Percentiles rank a stretch among this genome's conserved stretches.
Conservation (phyloP, 2,797 vertebrate species). For the Onychomys arenicola region DNA sequence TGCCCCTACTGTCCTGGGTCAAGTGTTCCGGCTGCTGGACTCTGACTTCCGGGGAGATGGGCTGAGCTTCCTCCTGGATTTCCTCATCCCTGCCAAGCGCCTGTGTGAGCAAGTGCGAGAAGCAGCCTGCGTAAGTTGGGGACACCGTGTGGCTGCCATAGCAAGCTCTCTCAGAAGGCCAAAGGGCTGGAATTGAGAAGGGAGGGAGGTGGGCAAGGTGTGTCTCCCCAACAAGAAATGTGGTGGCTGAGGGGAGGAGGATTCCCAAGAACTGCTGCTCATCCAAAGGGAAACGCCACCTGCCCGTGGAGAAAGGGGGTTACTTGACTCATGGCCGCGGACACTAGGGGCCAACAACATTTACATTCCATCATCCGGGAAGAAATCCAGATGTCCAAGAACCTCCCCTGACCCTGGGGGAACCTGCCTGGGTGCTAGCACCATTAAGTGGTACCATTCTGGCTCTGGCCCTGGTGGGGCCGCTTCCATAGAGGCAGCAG, state of each 20-base stretch:
- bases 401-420: neutral
- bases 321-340: neutral
- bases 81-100: conserved; percentile 96
- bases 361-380: neutral
- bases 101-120: conserved; percentile 95
- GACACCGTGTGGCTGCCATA: neutral
- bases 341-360: neutral
- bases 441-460: neutral
- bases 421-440: neutral
- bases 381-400: neutral
- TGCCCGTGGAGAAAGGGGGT: neutral
- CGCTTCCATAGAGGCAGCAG: neutral
- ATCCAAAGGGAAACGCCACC: neutral
- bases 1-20: conserved; percentile 93
- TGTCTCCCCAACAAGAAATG: neutral
- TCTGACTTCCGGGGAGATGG: conserved; percentile 94
- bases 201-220: neutral
- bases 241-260: neutral
- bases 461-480: neutral
- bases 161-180: neutral
- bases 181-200: neutral
- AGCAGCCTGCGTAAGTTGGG: conserved; percentile 94
- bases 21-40: conserved; percentile 96
- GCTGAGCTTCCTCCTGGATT: conserved; percentile 94
- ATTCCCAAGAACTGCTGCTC: neutral